Evolutionary conservation across 2,888 invertebrate genomes (phyloP).

Genomic region (Xestia rhomboidea): DNA sequence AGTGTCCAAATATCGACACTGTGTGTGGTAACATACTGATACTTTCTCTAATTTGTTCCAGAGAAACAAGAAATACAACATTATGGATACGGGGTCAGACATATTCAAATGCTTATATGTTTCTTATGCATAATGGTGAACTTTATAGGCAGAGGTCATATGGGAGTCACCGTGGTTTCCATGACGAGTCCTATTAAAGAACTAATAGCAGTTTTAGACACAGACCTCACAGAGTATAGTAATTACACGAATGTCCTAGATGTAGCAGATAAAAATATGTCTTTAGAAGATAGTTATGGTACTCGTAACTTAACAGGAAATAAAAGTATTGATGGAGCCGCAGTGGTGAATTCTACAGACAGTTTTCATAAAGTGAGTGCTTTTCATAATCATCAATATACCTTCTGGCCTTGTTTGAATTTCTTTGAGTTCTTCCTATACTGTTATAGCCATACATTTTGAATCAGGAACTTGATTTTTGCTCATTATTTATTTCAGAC

Average conservation of each 20-base stretch:
- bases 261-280: background rate
- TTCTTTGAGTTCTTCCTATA: background rate
- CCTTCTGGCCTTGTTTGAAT: background rate
- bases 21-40: background rate
- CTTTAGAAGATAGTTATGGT: background rate
- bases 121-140: slow-evolving; percentile 69
- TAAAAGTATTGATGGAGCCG: background rate
- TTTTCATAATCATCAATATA: background rate
- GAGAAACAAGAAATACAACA: slow-evolving; percentile 56
- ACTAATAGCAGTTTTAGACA: slow-evolving; percentile 4
- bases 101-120: slow-evolving; percentile 73
- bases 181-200: slow-evolving; percentile 72
- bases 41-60: slow-evolving; percentile 53
- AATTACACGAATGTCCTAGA: slow-evolving; percentile 12
- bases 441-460: background rate
- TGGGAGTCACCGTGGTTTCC: slow-evolving; percentile 80
- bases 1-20: background rate
- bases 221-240: background rate
- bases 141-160: slow-evolving; percentile 74
- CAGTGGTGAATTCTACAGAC: slow-evolving; percentile 19
- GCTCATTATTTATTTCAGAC: slow-evolving; percentile 66
- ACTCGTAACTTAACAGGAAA: slow-evolving; percentile 10
- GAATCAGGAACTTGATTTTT: background rate
- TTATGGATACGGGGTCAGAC: slow-evolving; percentile 78
- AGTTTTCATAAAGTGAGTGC: slow-evolving; percentile 36